phyloP scores from a whole-genome alignment of 2,113 vertebrate species.

The Pardalotus punctatus region DNA sequence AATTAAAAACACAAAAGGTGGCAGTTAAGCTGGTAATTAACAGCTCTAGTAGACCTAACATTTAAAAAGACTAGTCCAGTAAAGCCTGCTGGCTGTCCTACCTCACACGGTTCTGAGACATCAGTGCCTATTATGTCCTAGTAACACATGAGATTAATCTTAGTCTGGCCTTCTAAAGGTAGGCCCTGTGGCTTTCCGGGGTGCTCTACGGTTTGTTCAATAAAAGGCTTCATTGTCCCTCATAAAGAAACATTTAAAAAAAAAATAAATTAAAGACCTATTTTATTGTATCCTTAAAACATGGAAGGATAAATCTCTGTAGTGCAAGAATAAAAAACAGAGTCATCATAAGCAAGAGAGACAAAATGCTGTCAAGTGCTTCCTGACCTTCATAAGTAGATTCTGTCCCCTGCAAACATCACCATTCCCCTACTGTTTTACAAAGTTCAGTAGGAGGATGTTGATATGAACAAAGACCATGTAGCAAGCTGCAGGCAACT shows the following conservation, averaged over 20 bases:
- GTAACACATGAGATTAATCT: background rate
- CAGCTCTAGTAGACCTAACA: background rate
- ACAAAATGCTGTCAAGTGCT: background rate
- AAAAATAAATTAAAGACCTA: background rate
- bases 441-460: background rate
- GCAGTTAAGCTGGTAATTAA: background rate
- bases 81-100: background rate
- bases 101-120: background rate
- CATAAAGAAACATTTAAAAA: background rate
- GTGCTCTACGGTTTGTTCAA: background rate
- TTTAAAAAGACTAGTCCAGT: background rate
- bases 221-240: background rate
- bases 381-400: background rate
- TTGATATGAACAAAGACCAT: background rate
- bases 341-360: background rate
- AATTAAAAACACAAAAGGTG: slow-evolving; percentile 12
- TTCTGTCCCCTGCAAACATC: background rate
- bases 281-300: background rate
- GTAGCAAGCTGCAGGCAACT: background rate
- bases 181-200: background rate
- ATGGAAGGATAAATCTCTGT: background rate
- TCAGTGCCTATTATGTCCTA: background rate
- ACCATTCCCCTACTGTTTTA: background rate
- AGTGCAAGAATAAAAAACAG: background rate
- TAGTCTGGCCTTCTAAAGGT: background rate